Evolutionary conservation across 1,140 invertebrate genomes (phyloP).

Genomic region (Achatina immaculata): DNA sequence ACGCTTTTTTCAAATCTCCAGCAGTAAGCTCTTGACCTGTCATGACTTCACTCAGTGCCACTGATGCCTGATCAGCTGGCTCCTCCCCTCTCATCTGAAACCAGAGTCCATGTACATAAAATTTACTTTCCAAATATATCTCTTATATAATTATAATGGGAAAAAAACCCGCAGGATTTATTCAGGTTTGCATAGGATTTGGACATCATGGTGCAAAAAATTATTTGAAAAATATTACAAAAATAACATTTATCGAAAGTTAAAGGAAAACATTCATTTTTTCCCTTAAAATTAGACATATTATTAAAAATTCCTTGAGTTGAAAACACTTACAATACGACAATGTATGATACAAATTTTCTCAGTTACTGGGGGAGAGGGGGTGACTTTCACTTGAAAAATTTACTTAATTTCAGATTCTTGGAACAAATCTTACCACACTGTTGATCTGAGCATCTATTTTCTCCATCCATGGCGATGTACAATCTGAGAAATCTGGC

Average conservation of each 20-base stretch:
- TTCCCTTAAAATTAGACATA: too few relatives aligned
- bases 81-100: slow-evolving; percentile 4
- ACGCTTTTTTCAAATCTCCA: slow-evolving; percentile 4
- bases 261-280: too few relatives aligned
- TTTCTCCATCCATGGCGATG: slow-evolving; percentile 2
- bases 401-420: too few relatives aligned
- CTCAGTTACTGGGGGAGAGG: too few relatives aligned
- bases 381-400: too few relatives aligned
- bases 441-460: slow-evolving; percentile 7
- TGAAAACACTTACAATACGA: too few relatives aligned
- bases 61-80: slow-evolving; percentile 15
- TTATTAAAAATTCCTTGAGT: too few relatives aligned
- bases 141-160: background rate
- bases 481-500: slow-evolving; percentile 20
- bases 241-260: too few relatives aligned
- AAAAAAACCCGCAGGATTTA: background rate
- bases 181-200: background rate
- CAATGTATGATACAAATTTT: too few relatives aligned
- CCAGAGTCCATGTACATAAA: background rate
- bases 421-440: background rate
- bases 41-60: slow-evolving; percentile 11
- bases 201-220: background rate
- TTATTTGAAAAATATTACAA: too few relatives aligned
- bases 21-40: background rate
- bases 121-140: too few relatives aligned